A percentile compares a stretch with the other conserved stretches of the same genome.
phyloP scores from a whole-genome alignment of 2,888 invertebrate species.

The Mylabris sibirica region DNA sequence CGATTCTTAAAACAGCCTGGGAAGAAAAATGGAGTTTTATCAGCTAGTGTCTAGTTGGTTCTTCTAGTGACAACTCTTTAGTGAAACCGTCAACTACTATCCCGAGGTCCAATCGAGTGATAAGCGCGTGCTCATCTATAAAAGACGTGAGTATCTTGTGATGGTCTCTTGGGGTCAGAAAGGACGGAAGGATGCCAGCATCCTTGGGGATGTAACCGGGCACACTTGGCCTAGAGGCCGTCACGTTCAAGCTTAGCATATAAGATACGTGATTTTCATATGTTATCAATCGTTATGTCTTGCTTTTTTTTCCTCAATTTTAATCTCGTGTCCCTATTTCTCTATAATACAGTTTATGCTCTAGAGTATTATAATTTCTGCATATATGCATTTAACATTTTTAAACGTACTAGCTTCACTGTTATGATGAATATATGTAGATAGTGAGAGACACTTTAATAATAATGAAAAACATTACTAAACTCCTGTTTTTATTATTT shows the following conservation, averaged over 20 bases:
- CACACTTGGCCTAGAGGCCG: constrained; percentile 32
- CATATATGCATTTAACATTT: not conserved
- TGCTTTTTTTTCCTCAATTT: constrained; percentile 12
- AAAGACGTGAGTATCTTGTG: constrained; percentile 28
- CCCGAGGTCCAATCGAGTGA: constrained; percentile 30
- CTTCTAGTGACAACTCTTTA: not conserved
- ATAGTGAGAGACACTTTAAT: too few relatives aligned
- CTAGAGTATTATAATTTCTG: not conserved
- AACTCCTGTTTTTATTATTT: too few relatives aligned
- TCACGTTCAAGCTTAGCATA: constrained; percentile 43
- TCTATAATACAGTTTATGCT: not conserved
- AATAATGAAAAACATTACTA: too few relatives aligned
- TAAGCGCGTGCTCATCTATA: constrained; percentile 32
- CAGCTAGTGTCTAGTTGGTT: not conserved
- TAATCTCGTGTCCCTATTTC: constrained; percentile 10
- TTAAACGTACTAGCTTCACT: not conserved
- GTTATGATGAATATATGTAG: too few relatives aligned
- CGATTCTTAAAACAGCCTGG: not conserved
- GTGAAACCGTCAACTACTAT: constrained; percentile 10
- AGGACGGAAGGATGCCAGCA: constrained; percentile 23
- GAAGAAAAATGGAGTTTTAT: not conserved
- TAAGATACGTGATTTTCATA: constrained; percentile 42
- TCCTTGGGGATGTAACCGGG: constrained; percentile 28
- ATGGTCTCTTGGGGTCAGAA: constrained; percentile 30
- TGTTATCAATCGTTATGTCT: constrained; percentile 38